Evolutionary conservation across 2,888 invertebrate species (phyloP).

Genomic region (Reticulitermes lucifugus): DNA sequence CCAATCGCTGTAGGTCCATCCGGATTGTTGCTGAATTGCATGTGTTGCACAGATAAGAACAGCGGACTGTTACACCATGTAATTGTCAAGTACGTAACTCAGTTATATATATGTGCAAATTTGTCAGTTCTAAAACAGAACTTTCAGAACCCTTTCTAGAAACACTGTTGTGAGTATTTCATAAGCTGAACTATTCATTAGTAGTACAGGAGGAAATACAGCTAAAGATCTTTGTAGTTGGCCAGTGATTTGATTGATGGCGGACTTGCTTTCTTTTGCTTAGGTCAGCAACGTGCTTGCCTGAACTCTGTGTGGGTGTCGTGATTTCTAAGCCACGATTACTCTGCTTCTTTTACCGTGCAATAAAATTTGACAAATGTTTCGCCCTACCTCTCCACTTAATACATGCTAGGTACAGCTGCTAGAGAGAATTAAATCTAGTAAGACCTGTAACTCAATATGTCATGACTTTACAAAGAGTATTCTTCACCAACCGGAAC

Average conservation of each 20-base stretch:
- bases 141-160: neutral
- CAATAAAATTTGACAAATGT: neutral
- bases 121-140: no score
- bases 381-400: neutral
- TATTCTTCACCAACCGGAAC: neutral
- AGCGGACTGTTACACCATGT: no score
- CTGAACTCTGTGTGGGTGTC: neutral
- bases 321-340: neutral
- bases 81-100: no score
- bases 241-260: neutral
- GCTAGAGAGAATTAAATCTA: neutral
- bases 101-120: no score
- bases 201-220: neutral
- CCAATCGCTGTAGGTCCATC: no score
- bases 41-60: no score
- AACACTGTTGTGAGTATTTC: neutral
- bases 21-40: no score
- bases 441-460: no score
- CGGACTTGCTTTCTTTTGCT: neutral
- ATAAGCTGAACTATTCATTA: neutral
- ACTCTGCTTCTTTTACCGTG: neutral
- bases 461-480: no score
- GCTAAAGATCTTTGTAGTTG: neutral
- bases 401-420: neutral
- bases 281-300: neutral